Evolutionary conservation across 2,888 invertebrate genomes (phyloP).

Genomic region (Marasmarcha lunaedactyla): DNA sequence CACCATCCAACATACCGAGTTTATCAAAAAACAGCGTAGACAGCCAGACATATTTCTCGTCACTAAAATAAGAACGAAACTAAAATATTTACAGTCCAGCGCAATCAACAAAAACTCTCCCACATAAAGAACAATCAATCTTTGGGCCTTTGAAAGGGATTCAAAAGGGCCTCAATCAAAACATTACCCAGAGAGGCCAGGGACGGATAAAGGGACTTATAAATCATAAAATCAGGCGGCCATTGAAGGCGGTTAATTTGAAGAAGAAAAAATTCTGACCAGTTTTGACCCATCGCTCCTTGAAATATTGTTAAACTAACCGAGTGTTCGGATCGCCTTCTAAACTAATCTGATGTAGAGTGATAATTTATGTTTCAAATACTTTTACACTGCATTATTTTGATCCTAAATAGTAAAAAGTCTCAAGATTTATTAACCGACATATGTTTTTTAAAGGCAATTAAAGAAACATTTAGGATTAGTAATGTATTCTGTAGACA

Average conservation of each 20-base stretch:
- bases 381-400: no score
- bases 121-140: conserved; percentile 65
- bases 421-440: no score
- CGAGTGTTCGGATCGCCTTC: background rate
- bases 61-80: conserved; percentile 32
- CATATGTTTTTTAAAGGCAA: no score
- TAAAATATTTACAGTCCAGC: conserved; percentile 55
- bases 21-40: no score
- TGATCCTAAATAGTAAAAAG: no score
- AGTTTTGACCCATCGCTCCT: conserved; percentile 41
- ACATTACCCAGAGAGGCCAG: conserved; percentile 48
- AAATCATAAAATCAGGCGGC: conserved; percentile 68
- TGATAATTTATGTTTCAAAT: no score
- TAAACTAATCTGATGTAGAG: no score
- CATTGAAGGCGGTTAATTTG: conserved; percentile 60
- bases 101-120: conserved; percentile 59
- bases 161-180: conserved; percentile 68
- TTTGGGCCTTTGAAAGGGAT: conserved; percentile 55
- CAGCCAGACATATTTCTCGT: no score
- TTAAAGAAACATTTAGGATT: no score
- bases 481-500: background rate
- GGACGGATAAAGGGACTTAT: conserved; percentile 59
- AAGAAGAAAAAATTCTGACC: conserved; percentile 34
- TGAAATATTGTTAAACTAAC: conserved; percentile 36
- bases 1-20: no score